Base-by-base conservation (phyloP, 1,140 invertebrate species). In the Leptestheria dahalacensis region DNA sequence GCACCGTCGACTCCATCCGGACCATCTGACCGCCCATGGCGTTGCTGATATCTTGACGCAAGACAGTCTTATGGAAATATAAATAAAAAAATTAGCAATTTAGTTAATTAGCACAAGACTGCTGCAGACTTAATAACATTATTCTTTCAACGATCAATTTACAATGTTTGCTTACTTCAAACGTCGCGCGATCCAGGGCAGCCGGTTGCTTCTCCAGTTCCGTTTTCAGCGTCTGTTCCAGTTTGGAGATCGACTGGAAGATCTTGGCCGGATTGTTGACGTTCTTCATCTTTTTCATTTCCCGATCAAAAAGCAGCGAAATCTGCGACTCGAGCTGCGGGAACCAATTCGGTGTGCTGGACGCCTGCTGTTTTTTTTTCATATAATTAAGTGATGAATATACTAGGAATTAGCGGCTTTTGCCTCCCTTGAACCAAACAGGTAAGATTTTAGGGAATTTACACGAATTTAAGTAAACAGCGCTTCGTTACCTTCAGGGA, bases 1-100 rank as follows among this genome's bases (percentile, higher is more conserved):
- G 88, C 26, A 81, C 81, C 46, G 79, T 74, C 58, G 74, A 73
- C 11, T 86, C 70, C 69, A 89, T 88, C 67, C 82, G 77, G 18
- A 78, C 75, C 12, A 87, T 72, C 67, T 88, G 26, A 15, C 12
- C 21, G 10, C 25, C 11, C 28, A 55, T 29, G 23, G 33, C 26
- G 2, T 24, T 29, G n/a, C 33, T 20, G 12, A 55, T 12, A n/a
- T 55, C 50, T 23, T 52, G 25, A 26, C 50, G 50, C 11, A 52
- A 25, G 18, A 52, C n/a, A n/a, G n/a, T n/a, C n/a, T n/a, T n/a
- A n/a, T n/a, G n/a, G n/a, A n/a, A n/a, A n/a, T n/a, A n/a, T n/a
- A n/a, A n/a, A n/a, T n/a, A n/a, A n/a, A n/a, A n/a, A n/a, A n/a
- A n/a, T n/a, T n/a, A n/a, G n/a, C n/a, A n/a, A n/a, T n/a, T n/a